Evolutionary conservation across 2,797 vertebrate genomes (phyloP).

Genomic region (Dicrostonyx torquatus): DNA sequence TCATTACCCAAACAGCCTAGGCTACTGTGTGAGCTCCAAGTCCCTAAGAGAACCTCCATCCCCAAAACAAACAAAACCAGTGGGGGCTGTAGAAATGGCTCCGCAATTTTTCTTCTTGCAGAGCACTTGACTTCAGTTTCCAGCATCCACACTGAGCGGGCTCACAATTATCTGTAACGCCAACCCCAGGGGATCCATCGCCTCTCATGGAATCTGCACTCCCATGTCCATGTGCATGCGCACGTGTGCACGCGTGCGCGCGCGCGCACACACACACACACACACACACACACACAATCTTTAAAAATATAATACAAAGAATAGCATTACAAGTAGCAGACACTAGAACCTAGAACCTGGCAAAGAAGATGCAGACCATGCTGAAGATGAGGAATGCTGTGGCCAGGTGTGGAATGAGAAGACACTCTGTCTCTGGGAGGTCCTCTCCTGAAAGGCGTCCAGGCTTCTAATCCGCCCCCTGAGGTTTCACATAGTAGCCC

Average conservation of each 20-base stretch:
- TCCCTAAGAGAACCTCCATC: too few species aligned
- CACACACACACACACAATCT: neutral
- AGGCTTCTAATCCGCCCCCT: constrained; percentile 41
- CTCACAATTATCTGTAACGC: neutral
- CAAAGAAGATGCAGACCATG: neutral
- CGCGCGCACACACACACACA: neutral
- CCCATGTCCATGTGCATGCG: too few species aligned
- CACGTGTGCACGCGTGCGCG: too few species aligned
- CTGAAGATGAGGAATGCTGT: neutral
- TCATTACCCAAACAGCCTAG: neutral
- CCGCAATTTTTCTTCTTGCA: too few species aligned
- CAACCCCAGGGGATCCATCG: too few species aligned
- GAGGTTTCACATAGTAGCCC: constrained; percentile 58
- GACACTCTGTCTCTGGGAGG: constrained; percentile 7
- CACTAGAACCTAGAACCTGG: neutral
- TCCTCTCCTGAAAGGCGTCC: neutral
- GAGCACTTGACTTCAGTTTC: neutral
- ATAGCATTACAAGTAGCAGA: fast-evolving
- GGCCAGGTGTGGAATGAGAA: neutral
- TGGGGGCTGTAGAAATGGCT: neutral
- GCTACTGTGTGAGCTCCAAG: neutral
- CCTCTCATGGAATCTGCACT: neutral
- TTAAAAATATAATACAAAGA: neutral
- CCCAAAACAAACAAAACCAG: neutral
- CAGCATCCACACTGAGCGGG: too few species aligned